Base-by-base conservation (phyloP, 2,797 vertebrate genomes). In the Antennarius maculatus region DNA sequence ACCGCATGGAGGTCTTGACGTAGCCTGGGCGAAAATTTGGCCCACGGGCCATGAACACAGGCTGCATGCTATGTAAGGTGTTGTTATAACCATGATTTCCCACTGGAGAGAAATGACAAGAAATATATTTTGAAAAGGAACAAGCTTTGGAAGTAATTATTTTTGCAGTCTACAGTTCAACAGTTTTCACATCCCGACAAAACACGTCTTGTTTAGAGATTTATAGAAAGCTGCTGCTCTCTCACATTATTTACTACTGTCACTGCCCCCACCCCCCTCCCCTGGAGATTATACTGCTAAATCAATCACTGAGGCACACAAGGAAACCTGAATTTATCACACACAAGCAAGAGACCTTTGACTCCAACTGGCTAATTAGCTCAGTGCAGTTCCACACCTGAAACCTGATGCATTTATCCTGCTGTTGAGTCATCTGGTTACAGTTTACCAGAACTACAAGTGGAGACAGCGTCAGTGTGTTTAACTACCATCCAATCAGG, bases 71-170 rank as follows among this genome's bases (percentile, higher is more conserved):
- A 58, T 89, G 92, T 13, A 96, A 49, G 11, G 73, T 73, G 90
- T 96, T 98, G 92, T 96, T 92, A 41, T 96, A 98, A 70, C 97
- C 96, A 0, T 99, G 96, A 91, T 97, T 96, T 65, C 96, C 96
- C 80, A 93, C 97, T 99, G 88, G 46, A 69, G 68, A 76, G 57
- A 81, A 56, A 84, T 70, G 9, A 77, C 10, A 54, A 23, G 16
- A 66, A 10, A 61, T 1, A 18, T 12, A 58, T 52, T 68, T 29
- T 7, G 12, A 10, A 65, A 45, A 1, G 28, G 23, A 17, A 1
- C 11, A 43, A 46, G 11, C 27, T 54, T 48, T 39, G 12, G 48
- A 48, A 23, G 31, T 45, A 12, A 61, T 65, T 46, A 61, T 52
- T 11, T 8, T 23, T 57, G 42, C 42, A 13, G 23, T 23, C 28